Evolutionary conservation across 2,888 invertebrate species (phyloP), one percentile per base, ranked within the genome.

Genomic region (Willowsia nigromaculata): DNA sequence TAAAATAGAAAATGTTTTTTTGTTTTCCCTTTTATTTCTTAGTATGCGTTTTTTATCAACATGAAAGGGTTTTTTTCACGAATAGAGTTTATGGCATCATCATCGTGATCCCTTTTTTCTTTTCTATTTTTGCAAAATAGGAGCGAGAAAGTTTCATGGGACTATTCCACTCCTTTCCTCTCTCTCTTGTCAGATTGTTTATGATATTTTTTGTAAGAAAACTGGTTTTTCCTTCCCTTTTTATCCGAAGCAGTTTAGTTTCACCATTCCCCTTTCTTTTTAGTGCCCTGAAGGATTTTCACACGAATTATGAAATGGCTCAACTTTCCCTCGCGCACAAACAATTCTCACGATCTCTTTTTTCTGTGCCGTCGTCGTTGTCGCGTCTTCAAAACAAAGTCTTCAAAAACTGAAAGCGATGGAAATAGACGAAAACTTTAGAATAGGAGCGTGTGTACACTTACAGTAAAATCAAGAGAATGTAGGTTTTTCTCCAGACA

Each of bases 251-350:
- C 71, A 84, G 71, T 84, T 84, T 84, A 84, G 84, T 83, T 76
- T 76, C 62, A 47, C 74, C 76, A 22, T 53, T 76, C 27, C 25
- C 56, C 25, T 33, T 37, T 37, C 40, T 40, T 85, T 76, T 85
- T 76, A 85, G 25, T 85, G 76, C 76, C 85, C 85, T 53, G 76
- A 76, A 85, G 85, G 85, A 85, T 85, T 85, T 85, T 85, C 85
- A 85, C 85, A 85, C 85, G 85, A 85, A 85, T 85, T 85, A 85
- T 85, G 85, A 71, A 85, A 85, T 85, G 85, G 85, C 76, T 85
- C 85, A 85, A 85, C 59, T 85, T 85, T 85, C 85, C 43, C 62
- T 85, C 30, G 27, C 68, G 59, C 85, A 47, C 85, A 85, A 76
- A 85, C 85, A 76, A 85, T 85, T 85, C 85, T 59, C 85, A 85